Base-by-base conservation (phyloP, 2,888 invertebrate genomes). In the Drosophila affinis region DNA sequence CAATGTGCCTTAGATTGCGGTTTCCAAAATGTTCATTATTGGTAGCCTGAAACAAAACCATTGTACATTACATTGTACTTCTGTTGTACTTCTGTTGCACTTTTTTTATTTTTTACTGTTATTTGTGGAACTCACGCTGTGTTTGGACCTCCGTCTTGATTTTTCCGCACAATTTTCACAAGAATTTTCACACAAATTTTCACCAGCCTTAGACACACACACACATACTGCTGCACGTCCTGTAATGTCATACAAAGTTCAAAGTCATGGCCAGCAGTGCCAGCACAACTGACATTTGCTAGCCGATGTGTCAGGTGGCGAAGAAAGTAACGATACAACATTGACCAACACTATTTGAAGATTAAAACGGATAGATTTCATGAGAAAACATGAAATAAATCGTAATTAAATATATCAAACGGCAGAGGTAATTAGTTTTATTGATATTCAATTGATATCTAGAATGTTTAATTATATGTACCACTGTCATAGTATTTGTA, bases 101-200 rank as follows among this genome's bases (percentile, higher is more conserved):
- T 14, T 0, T 39, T 6, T 14, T 2, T 7, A 14, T 6, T 14
- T 14, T 7, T 2, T 2, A 18, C 18, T 18, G 27, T 7, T 7
- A 2, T 6, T 14, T 39, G 39, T 3, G 39, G 7, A 14, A n/a
- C 39, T 39, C 39, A 39, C 39, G 39, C 39, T n/a, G 39, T 39
- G 39, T 3, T 39, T n/a, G 2, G 6, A 7, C n/a, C 39, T 6
- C 14, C 39, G n/a, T 39, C 7, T 39, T n/a, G 39, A n/a, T n/a
- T 39, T 39, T 49, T 55, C 21, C 21, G 21, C 47, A 44, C 58
- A 75, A 68, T 55, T 55, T 67, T 12, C 39, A 67, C 68, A 46
- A 24, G 58, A 72, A 68, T 75, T 75, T 75, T 17, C 39, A 55
- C 49, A 67, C 69, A 7, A 68, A 75, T 68, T 68, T 58, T 58